Base-by-base conservation (phyloP, 2,888 invertebrate genomes). In the Hanleya hanleyi region DNA sequence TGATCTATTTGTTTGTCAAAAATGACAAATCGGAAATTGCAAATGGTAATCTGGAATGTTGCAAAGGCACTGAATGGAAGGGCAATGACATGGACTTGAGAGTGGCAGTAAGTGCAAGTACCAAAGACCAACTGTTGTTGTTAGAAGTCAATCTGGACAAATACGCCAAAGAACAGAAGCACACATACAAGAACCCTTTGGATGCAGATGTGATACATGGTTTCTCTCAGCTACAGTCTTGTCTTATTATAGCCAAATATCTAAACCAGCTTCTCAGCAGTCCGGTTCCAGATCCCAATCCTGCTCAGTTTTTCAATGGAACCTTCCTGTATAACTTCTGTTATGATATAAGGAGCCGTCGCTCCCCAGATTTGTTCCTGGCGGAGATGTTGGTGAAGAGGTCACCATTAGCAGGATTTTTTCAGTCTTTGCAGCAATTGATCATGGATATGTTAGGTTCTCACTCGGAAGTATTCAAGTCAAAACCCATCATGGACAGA, bases 161-260 rank as follows among this genome's bases (percentile, higher is more conserved):
- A 49, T 84, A 82, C 69, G 66, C 77, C 51, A 64, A 66, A 6
- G 69, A 75, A 7, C 37, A 80, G 9, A 38, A 67, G 26, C 73
- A 80, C 35, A 82, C 77, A 65, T 51, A 73, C 41, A 80, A 75
- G n/a, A 77, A 78, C 57, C 74, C 66, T 7, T 78, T 86, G 7
- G 76, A 84, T 26, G 67, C 79, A 1, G 41, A 67, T 5, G 69
- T 81, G 35, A 70, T 85, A 49, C 91, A 91, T 77, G 85, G 82
- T 26, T 87, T 87, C 61, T 81, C 87, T 18, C 89, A 91, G 79
- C 85, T 88, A 61, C 90, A 91, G 71, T 77, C 88, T 1, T 87
- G 87, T 64, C 74, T 87, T 12, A 70, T 83, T 2, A 84, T 85
- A 37, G 67, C 81, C 0, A 69, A 82, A 15, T 81, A 85, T 69